These are phyloP conservation scores for Agrilus planipennis DNA, from an alignment of 1,140 invertebrate genomes.

Conservation along the genomic window DNA sequence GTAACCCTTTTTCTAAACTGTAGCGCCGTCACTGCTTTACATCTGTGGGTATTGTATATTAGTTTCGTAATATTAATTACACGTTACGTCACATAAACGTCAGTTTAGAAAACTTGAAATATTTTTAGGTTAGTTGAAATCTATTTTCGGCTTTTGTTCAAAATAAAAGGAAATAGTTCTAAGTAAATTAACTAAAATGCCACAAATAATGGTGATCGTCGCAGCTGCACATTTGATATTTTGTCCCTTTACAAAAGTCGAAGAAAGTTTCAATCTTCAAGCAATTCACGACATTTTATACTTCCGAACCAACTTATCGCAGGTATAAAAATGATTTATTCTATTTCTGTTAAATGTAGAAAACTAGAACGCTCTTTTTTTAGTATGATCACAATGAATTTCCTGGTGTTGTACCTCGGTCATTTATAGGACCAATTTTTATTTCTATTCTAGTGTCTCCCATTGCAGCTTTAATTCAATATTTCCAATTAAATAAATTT, in stretches of 20 bases:
- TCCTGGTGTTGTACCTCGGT: constrained; percentile 95
- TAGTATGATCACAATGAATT: constrained; percentile 98
- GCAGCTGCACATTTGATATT: constrained; percentile 68
- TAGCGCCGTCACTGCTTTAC: no score
- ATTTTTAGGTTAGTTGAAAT: constrained; percentile 16
- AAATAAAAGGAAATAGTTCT: constrained; percentile 17
- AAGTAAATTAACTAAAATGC: constrained; percentile 23
- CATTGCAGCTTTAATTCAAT: constrained; percentile 53
- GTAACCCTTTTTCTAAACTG: no score
- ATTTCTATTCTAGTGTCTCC: constrained; percentile 71
- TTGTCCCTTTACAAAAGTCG: constrained; percentile 97
- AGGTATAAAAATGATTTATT: constrained; percentile 46
- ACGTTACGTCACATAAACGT: no score
- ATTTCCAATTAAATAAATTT: constrained; percentile 71
- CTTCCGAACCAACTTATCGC: constrained; percentile 65
- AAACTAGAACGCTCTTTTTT: constrained; percentile 33
- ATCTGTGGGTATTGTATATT: no score
- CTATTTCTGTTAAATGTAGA: background rate
- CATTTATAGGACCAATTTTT: constrained; percentile 87
- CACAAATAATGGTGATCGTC: constrained; percentile 36
- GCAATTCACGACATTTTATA: constrained; percentile 96
- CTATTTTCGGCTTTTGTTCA: constrained; percentile 17
- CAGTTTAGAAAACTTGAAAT: no score
- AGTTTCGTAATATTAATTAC: no score
- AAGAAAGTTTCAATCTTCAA: constrained; percentile 98